Percentiles rank a stretch among this genome's conserved stretches.
phyloP scores from a whole-genome alignment of 2,113 vertebrate genomes.

The Sander vitreus region DNA sequence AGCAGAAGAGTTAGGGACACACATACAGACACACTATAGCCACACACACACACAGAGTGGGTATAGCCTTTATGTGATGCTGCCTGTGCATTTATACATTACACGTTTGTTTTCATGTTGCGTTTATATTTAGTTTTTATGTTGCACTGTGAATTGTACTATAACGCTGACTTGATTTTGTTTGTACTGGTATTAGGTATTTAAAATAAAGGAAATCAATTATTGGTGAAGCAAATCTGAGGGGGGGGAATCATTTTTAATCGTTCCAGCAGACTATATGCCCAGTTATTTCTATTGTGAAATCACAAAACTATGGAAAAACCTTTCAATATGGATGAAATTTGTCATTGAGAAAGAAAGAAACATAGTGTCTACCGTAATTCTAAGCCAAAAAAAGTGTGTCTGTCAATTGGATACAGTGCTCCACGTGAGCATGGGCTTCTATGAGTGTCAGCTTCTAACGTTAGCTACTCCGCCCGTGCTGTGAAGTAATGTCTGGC shows the following conservation, averaged over 20 bases:
- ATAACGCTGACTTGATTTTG: background rate
- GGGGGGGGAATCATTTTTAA: no score
- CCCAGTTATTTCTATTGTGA: background rate
- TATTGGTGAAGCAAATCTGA: background rate
- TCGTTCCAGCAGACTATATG: background rate
- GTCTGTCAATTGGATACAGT: no score
- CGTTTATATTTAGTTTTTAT: background rate
- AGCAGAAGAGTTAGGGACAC: background rate
- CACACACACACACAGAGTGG: background rate
- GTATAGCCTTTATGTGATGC: background rate
- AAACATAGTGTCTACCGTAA: background rate
- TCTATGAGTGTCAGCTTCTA: no score
- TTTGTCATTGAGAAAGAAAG: background rate
- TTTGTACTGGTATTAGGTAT: background rate
- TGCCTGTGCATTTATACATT: background rate
- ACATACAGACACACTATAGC: background rate
- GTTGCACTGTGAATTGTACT: background rate
- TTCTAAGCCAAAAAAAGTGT: no score
- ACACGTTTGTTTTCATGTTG: background rate
- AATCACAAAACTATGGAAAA: background rate
- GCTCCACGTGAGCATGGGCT: no score
- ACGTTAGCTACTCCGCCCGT: no score
- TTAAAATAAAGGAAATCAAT: background rate
- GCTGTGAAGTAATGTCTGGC: no score
- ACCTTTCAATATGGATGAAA: background rate